A percentile compares a stretch with the other conserved stretches of the same genome.
Evolutionary conservation across 2,797 vertebrate genomes (phyloP).

Genomic region (Neostethus bicornis): DNA sequence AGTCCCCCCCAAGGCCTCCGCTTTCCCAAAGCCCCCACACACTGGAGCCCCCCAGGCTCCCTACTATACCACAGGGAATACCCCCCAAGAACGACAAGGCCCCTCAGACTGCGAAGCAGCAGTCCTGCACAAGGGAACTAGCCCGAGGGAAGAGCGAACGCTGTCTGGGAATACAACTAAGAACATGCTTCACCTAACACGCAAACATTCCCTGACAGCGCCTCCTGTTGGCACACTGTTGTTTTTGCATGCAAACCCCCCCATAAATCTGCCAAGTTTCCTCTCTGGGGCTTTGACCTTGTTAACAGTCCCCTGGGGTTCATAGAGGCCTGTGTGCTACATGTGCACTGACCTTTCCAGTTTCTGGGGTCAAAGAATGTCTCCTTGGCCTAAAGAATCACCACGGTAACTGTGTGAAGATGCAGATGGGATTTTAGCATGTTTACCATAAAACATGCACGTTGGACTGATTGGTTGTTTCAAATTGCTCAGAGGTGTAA

Average conservation of each 20-base stretch:
- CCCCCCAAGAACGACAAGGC: constrained; percentile 74
- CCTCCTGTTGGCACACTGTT: constrained; percentile 63
- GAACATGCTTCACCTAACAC: constrained; percentile 68
- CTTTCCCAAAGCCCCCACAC: constrained; percentile 76
- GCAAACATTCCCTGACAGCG: constrained; percentile 56
- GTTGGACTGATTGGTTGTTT: no score
- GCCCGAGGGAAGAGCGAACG: constrained; percentile 53
- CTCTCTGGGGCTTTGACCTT: constrained; percentile 73
- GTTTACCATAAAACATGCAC: no score
- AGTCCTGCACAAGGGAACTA: constrained; percentile 64
- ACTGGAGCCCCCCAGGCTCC: constrained; percentile 73
- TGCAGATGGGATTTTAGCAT: constrained; percentile 54
- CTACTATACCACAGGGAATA: constrained; percentile 73
- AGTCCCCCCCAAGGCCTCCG: constrained; percentile 74
- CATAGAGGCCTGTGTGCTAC: constrained; percentile 57
- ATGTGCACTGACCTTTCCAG: constrained; percentile 72
- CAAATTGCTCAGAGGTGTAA: no score
- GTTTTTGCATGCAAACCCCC: constrained; percentile 55
- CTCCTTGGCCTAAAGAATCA: constrained; percentile 56
- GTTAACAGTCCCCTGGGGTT: constrained; percentile 67
- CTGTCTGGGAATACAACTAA: constrained; percentile 78
- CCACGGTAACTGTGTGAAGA: constrained; percentile 40
- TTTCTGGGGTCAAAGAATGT: constrained; percentile 61
- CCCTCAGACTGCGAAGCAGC: constrained; percentile 73
- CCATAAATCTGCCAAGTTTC: constrained; percentile 59